phyloP scores from a whole-genome alignment of 2,113 vertebrate species.

The Scolopax mira region DNA sequence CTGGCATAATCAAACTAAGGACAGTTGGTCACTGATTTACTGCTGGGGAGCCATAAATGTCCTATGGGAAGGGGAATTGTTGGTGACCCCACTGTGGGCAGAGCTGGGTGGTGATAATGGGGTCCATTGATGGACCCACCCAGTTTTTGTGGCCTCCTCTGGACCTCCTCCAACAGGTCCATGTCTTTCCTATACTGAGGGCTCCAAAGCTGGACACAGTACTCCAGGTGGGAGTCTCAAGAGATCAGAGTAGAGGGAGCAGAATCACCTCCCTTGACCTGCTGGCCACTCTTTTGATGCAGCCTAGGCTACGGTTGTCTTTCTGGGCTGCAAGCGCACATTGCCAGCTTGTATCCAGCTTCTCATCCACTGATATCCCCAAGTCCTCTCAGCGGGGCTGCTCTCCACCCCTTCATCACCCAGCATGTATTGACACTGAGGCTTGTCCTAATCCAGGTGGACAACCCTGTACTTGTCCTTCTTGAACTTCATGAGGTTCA shows the following conservation, averaged over 20 bases:
- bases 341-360: background rate
- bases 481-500: background rate
- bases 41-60: fast-evolving
- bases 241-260: background rate
- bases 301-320: background rate
- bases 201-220: background rate
- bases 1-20: background rate
- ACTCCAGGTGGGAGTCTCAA: background rate
- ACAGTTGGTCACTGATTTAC: background rate
- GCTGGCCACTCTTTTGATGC: background rate
- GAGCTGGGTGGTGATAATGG: background rate
- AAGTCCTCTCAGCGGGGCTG: background rate
- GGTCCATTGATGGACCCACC: too few relatives aligned
- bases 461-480: background rate
- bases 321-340: background rate
- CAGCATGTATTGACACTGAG: background rate
- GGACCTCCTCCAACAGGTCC: background rate
- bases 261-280: background rate
- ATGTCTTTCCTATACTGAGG: background rate
- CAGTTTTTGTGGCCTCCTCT: background rate
- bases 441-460: background rate
- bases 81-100: background rate
- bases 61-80: background rate
- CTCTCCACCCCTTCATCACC: background rate
- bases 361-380: background rate